A percentile compares a stretch with the other conserved stretches of the same genome.
phyloP scores from a whole-genome alignment of 2,797 vertebrate species.

The Lacerta bilineata region DNA sequence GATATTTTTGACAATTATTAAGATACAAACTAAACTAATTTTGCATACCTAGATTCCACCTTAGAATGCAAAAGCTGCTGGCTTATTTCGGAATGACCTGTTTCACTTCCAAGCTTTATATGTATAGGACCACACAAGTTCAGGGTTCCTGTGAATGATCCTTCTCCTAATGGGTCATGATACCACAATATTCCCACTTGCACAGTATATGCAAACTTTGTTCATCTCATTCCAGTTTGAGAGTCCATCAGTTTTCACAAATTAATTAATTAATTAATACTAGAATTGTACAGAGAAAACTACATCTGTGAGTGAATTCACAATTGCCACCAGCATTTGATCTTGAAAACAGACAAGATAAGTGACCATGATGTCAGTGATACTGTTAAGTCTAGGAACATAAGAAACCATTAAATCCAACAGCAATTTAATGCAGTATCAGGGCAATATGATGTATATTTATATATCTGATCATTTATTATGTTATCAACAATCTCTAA shows the following conservation, averaged over 20 bases:
- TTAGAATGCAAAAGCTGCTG: background rate
- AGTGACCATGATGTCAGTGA: conserved; percentile 16
- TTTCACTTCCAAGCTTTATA: background rate
- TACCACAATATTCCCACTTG: background rate
- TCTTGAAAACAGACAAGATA: background rate
- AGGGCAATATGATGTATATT: background rate
- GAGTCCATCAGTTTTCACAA: background rate
- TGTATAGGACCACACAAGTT: background rate
- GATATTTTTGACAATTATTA: background rate
- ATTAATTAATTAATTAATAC: background rate
- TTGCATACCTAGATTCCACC: background rate
- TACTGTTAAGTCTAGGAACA: conserved; percentile 30
- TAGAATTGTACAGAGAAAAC: background rate
- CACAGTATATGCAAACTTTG: conserved; percentile 22
- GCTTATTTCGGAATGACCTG: background rate
- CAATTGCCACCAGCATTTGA: conserved; percentile 2
- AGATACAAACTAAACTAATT: background rate
- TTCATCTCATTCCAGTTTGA: background rate
- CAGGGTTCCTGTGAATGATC: conserved; percentile 7
- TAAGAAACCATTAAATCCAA: conserved; percentile 15
- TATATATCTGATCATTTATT: background rate
- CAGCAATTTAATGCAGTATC: background rate
- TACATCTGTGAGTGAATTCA: background rate
- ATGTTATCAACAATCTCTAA: background rate
- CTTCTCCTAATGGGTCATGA: background rate